Conservation (phyloP, 2,797 vertebrate species). For the Brachymystax lenok region DNA sequence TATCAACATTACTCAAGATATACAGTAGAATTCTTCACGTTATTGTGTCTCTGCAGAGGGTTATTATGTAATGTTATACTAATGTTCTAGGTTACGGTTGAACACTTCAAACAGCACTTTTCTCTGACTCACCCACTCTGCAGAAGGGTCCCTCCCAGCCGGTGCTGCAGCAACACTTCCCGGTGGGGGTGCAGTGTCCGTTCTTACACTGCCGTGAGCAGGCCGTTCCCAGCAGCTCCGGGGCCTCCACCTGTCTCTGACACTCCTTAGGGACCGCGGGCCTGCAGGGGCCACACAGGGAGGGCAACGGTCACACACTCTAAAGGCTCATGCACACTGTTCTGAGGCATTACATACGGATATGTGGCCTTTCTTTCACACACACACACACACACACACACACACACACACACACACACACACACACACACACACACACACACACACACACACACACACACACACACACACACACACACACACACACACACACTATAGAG, state of each 20-base stretch:
- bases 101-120: no score
- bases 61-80: no score
- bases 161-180: conserved; percentile 92
- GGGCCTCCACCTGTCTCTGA: conserved; percentile 81
- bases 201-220: conserved; percentile 95
- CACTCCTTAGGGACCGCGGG: conserved; percentile 92
- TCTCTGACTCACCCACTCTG: conserved; percentile 83
- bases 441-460: neutral
- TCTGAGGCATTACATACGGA: neutral
- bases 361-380: neutral
- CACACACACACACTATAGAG: conserved; percentile 26
- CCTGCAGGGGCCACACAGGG: conserved; percentile 66
- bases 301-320: conserved; percentile 7
- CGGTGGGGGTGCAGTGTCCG: conserved; percentile 91
- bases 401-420: neutral
- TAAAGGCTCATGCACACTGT: neutral
- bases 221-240: conserved; percentile 87
- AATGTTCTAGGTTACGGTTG: no score
- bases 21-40: neutral
- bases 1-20: neutral
- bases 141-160: conserved; percentile 98
- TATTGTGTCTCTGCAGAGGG: neutral
- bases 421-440: neutral
- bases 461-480: neutral
- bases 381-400: neutral